Base-by-base conservation (phyloP, 2,113 vertebrate genomes). In the Eulemur rufifrons region DNA sequence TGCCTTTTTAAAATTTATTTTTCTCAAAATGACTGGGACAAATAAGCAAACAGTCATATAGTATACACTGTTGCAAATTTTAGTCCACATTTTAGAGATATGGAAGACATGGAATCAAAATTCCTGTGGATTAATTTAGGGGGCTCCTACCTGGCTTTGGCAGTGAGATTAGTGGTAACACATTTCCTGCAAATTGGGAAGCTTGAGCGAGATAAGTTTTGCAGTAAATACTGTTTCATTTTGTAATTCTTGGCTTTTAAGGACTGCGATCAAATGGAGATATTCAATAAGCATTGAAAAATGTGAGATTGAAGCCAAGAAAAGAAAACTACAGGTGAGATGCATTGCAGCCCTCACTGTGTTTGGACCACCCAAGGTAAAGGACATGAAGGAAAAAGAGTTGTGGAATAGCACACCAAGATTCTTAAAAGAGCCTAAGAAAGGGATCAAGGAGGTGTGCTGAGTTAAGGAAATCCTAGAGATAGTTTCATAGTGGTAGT, bases 331-430 rank as follows among this genome's bases (percentile, higher is more conserved):
- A 71, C 39, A 14, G 6, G n/a, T 86, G 25, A 86, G 42, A 5
- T 39, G 21, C 45, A 14, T 45, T 20, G 17, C 3, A 13, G 20
- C 0, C 34, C 5, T 59, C 3, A 0, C 3, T 14, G 7, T 42
- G 8, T 52, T 37, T 80, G 73, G 7, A 81, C 14, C 18, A 50
- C 34, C 13, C 8, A 15, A 34, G 13, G 14, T 29, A 15, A 86
- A 64, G 32, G 8, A 39, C 8, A 0, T 45, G 47, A 74, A 32
- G 8, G 56, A 45, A 56, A 84, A 34, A 45, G 2, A 18, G 13
- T 25, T 34, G 61, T 59, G 6, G 32, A 50, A 25, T 39, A 76
- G 66, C 7, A 7, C 17, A 17, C 4, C 21, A 77, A 25, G 6
- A 66, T 90, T 64, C 47, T 5, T 11, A 86, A 86, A 82, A 9